Evolutionary conservation across 1,140 invertebrate species (phyloP), one percentile per base, ranked within the genome.

Genomic region (Drosophila takahashii): DNA sequence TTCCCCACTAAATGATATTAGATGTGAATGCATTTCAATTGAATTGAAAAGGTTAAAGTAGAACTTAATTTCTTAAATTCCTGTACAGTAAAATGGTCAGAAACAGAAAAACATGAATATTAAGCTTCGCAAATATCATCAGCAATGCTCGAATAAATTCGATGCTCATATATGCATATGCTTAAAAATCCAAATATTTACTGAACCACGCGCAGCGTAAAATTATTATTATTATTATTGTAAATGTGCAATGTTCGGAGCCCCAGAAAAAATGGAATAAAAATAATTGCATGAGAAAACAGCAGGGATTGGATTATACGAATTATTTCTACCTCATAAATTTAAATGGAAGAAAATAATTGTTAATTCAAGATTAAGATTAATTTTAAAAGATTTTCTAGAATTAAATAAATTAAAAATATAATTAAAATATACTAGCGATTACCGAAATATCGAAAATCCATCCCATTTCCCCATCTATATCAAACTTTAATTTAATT

Each of bases 171-270:
- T 65, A 36, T 69, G 75, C 80, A 84, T 83, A 83, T 83, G 80
- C 80, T 83, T 83, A 84, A 83, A 83, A 79, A 79, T 79, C 67
- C 80, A 83, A 83, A 84, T 83, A 83, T 84, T 83, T 84, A 79
- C 76, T 53, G 65, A 60, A 26, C 51, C 76, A 60, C 60, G 36
- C 56, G 72, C 72, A 60, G 76, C 80, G 76, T 64, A 79, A 84
- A 84, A 67, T 84, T 79, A 71, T 75, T 81, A 64, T 76, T 81
- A 81, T 77, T 81, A 81, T 81, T 81, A 74, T 81, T 84, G 72
- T 80, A 77, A 84, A 85, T 80, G 65, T 74, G 76, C 47, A 54
- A 53, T 48, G 66, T 27, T 52, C 58, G 16, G 18, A 37, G 42
- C 44, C 42, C 47, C 15, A 27, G 39, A 57, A 73, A 60, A 64